These are phyloP conservation scores for Synanthedon andrenaeformis DNA, from an alignment of 2,888 invertebrate species.

Conservation along the genomic window DNA sequence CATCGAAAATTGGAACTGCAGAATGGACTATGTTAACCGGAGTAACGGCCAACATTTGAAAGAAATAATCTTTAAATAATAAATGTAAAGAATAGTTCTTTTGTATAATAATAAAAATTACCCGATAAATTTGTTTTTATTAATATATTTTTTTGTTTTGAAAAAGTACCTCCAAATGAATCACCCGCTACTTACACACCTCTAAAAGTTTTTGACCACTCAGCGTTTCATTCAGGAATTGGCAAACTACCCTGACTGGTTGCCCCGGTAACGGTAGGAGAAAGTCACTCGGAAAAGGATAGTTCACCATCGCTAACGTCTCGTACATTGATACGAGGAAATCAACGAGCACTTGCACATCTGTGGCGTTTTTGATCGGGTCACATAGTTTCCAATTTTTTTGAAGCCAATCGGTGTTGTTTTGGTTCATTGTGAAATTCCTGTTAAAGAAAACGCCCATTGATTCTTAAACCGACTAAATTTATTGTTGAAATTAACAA, in stretches of 20 bases:
- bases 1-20: no score
- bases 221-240: slow-evolving; percentile 54
- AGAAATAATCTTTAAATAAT: no score
- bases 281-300: slow-evolving; percentile 90
- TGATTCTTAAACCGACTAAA: no score
- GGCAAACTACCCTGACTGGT: slow-evolving; percentile 79
- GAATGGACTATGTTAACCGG: no score
- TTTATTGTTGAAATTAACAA: background rate
- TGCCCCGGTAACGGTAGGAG: slow-evolving; percentile 85
- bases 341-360: slow-evolving; percentile 65
- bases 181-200: slow-evolving; percentile 24
- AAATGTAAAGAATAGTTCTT: no score
- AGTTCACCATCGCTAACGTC: slow-evolving; percentile 94
- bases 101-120: no score
- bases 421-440: slow-evolving; percentile 63
- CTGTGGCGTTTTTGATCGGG: slow-evolving; percentile 67
- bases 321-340: slow-evolving; percentile 81
- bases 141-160: no score
- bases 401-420: slow-evolving; percentile 78
- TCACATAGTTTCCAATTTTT: slow-evolving; percentile 82
- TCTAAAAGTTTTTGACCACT: slow-evolving; percentile 65
- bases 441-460: slow-evolving; percentile 27
- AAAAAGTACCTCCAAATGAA: no score
- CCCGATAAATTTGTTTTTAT: no score
- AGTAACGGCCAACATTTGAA: no score